A percentile compares a stretch with the other conserved stretches of the same genome.
Evolutionary conservation across 2,888 invertebrate genomes (phyloP).

Genomic region (Erynnis tages): DNA sequence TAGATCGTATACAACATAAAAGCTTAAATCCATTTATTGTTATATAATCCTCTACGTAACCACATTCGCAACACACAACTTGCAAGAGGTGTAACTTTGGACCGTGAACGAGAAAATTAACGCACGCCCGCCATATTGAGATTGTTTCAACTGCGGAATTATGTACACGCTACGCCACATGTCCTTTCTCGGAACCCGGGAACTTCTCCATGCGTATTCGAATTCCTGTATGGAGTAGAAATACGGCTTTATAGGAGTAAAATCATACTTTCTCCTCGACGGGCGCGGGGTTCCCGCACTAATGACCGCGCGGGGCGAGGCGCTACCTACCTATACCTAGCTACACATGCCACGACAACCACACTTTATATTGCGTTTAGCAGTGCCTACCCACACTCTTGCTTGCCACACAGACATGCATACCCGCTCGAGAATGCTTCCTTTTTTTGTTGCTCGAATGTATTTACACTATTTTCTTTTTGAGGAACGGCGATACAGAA

Average conservation of each 20-base stretch:
- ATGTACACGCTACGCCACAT: constrained; percentile 69
- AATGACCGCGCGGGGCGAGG: constrained; percentile 81
- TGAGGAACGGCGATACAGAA: constrained; percentile 43
- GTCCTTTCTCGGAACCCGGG: constrained; percentile 73
- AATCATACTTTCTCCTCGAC: constrained; percentile 80
- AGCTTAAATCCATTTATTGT: constrained; percentile 1
- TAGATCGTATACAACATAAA: neutral
- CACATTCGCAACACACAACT: constrained; percentile 21
- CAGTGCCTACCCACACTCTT: constrained; percentile 75
- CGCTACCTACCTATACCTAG: constrained; percentile 65
- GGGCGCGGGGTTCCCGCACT: constrained; percentile 68
- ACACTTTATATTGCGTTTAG: constrained; percentile 81
- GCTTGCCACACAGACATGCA: constrained; percentile 45
- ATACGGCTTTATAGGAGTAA: constrained; percentile 82
- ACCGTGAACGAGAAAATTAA: constrained; percentile 50
- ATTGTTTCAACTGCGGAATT: constrained; percentile 76
- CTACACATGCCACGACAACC: constrained; percentile 65
- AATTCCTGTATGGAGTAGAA: constrained; percentile 82
- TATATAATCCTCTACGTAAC: constrained; percentile 21
- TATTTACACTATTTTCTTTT: constrained; percentile 75
- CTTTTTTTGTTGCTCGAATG: constrained; percentile 72
- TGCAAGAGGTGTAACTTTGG: constrained; percentile 32
- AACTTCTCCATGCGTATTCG: constrained; percentile 74
- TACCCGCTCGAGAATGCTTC: constrained; percentile 48
- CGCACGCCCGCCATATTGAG: constrained; percentile 64